Base-by-base conservation (phyloP, 2,888 invertebrate genomes). In the Mesoligia furuncula region DNA sequence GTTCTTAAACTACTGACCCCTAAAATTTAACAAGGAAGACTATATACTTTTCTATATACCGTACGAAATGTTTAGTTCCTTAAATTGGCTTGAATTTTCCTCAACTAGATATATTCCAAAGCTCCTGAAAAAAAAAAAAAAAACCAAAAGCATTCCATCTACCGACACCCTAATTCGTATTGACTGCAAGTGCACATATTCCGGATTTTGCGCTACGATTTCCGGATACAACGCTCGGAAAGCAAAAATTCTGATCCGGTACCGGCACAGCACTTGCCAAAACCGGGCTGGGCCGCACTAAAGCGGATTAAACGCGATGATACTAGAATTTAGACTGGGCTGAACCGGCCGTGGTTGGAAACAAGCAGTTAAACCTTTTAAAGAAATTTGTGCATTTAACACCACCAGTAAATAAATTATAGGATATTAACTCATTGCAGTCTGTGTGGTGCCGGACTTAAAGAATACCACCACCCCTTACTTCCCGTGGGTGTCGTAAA, bases 261-360 rank as follows among this genome's bases (percentile, higher is more conserved):
- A 74, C 70, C 42, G 17, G 59, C 65, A 70, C 48, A 81, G 85
- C 87, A 88, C 85, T 85, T 76, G 78, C 87, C 81, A 78, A 88
- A 88, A 85, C 85, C 78, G 77, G 68, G 4, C 27, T 61, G 80
- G 73, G 79, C 84, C 74, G 78, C 77, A 86, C 86, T 75, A 87
- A 91, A 89, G 89, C 89, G 88, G 92, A 92, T 92, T 91, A 91
- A 75, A 80, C 87, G 80, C 85, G 90, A 90, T 92, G 89, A 90
- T 90, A 82, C 90, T 84, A 66, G 85, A 88, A 87, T 85, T 85
- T 84, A 57, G 73, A 82, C 81, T 74, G 82, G 83, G 85, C 73
- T 69, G 27, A 76, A 82, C 79, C 71, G 31, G 69, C 66, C 48
- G 31, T 65, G 48, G 57, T 64, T 51, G 67, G 76, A 72, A 86